phyloP scores from a whole-genome alignment of 2,113 vertebrate genomes.

The Oceanites oceanicus region DNA sequence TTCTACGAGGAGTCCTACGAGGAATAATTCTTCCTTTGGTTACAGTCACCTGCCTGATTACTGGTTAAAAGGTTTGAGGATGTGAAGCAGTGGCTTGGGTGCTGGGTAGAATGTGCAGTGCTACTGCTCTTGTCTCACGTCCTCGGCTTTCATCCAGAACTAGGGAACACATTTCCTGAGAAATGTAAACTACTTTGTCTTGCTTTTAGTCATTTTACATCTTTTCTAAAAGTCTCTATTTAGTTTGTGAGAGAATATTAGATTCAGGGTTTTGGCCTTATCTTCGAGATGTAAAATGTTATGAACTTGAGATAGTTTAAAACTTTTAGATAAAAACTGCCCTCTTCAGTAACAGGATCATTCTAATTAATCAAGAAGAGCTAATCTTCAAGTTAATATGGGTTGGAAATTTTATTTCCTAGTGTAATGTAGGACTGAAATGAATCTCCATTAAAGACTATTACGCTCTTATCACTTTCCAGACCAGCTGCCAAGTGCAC shows the following conservation, averaged over 20 bases:
- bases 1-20: not conserved
- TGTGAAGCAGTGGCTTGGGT: not conserved
- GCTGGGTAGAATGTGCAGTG: not conserved
- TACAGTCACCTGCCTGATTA: not conserved
- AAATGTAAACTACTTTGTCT: not conserved
- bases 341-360: not conserved
- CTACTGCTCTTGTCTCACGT: not conserved
- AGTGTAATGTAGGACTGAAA: not conserved
- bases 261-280: not conserved
- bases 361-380: not conserved
- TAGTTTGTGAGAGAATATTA: not conserved
- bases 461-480: not conserved
- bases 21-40: not conserved
- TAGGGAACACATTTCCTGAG: not conserved
- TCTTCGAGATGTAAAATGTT: not conserved
- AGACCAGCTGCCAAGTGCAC: conserved; percentile 10
- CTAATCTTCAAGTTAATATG: not conserved
- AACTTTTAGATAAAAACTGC: not conserved
- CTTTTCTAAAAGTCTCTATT: not conserved
- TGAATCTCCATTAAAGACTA: not conserved
- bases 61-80: not conserved
- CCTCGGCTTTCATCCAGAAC: not conserved
- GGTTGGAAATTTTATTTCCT: not conserved
- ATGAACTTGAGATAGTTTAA: not conserved
- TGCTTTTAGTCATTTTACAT: not conserved